Evolutionary conservation across 1,140 invertebrate genomes (phyloP).

Genomic region (Aethina tumida): DNA sequence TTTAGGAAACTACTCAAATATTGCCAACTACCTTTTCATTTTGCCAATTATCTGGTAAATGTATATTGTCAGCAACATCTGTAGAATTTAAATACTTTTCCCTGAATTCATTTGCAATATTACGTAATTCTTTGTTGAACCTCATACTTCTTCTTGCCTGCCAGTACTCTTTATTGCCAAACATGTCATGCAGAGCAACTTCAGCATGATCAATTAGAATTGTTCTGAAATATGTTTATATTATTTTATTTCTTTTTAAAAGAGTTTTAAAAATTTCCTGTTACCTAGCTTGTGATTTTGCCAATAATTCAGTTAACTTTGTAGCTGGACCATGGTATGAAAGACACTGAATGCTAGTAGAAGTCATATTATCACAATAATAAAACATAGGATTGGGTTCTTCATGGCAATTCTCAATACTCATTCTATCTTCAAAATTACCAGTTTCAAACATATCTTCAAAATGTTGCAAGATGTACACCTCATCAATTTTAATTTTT

Average conservation of each 20-base stretch:
- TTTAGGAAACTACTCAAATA: background rate
- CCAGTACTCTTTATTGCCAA: conserved; percentile 80
- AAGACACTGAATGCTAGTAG: conserved; percentile 60
- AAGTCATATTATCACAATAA: conserved; percentile 51
- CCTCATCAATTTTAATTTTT: conserved; percentile 52
- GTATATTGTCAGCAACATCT: conserved; percentile 51
- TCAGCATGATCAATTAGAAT: conserved; percentile 82
- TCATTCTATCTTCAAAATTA: conserved; percentile 74
- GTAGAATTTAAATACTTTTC: conserved; percentile 55
- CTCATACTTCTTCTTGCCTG: conserved; percentile 80
- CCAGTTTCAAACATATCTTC: conserved; percentile 73
- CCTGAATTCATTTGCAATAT: conserved; percentile 65
- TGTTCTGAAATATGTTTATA: conserved; percentile 37
- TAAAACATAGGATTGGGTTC: conserved; percentile 35
- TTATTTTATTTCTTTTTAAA: conserved; percentile 1
- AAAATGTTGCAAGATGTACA: conserved; percentile 80
- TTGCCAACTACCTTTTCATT: conserved; percentile 45
- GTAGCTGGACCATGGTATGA: conserved; percentile 73
- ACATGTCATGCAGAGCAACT: conserved; percentile 77
- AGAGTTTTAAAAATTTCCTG: conserved; percentile 8
- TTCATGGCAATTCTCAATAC: conserved; percentile 45
- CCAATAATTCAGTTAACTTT: conserved; percentile 47
- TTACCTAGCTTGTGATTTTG: conserved; percentile 35
- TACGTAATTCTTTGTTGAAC: conserved; percentile 61
- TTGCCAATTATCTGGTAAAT: conserved; percentile 48